A percentile compares a stretch with the other conserved stretches of the same genome.
Evolutionary conservation across 2,888 invertebrate genomes (phyloP).

Genomic region (Corythucha ciliata): DNA sequence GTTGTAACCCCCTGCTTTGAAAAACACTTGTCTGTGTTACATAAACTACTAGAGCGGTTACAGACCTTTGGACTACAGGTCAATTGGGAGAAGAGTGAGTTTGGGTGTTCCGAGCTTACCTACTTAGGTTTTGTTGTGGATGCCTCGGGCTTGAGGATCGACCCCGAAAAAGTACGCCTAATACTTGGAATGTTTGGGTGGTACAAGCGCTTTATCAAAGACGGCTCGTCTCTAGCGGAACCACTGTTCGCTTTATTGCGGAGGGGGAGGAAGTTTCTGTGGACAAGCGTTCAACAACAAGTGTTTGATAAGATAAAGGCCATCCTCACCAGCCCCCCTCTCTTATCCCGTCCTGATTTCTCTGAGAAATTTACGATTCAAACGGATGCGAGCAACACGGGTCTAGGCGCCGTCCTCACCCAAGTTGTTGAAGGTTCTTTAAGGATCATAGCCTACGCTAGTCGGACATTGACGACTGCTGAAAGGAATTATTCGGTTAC

Average conservation of each 20-base stretch:
- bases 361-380: slow-evolving; percentile 19
- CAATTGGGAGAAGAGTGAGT: slow-evolving; percentile 8
- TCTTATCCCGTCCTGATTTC: slow-evolving; percentile 27
- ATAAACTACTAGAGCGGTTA: slow-evolving; percentile 8
- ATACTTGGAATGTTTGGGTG: slow-evolving; percentile 25
- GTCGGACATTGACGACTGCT: slow-evolving; percentile 23
- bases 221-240: slow-evolving; percentile 29
- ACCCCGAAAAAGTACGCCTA: slow-evolving; percentile 16
- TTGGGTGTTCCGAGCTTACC: slow-evolving; percentile 7
- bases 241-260: slow-evolving; percentile 32
- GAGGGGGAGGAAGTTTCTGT: slow-evolving; percentile 18
- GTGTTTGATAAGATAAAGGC: slow-evolving; percentile 18
- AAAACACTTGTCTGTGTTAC: background rate
- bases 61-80: background rate
- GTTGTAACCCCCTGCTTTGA: slow-evolving; percentile 7
- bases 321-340: slow-evolving; percentile 20
- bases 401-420: slow-evolving; percentile 29
- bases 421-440: slow-evolving; percentile 30
- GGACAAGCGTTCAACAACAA: slow-evolving; percentile 12
- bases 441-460: slow-evolving; percentile 33
- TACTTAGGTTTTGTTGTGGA: slow-evolving; percentile 19
- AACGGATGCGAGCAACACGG: slow-evolving; percentile 27
- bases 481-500: slow-evolving; percentile 33
- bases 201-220: slow-evolving; percentile 33
- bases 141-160: slow-evolving; percentile 10